Percentiles rank a stretch among this genome's conserved stretches.
Evolutionary conservation across 1,140 invertebrate species (phyloP).

Genomic region (Druon quercuslanigerum): DNA sequence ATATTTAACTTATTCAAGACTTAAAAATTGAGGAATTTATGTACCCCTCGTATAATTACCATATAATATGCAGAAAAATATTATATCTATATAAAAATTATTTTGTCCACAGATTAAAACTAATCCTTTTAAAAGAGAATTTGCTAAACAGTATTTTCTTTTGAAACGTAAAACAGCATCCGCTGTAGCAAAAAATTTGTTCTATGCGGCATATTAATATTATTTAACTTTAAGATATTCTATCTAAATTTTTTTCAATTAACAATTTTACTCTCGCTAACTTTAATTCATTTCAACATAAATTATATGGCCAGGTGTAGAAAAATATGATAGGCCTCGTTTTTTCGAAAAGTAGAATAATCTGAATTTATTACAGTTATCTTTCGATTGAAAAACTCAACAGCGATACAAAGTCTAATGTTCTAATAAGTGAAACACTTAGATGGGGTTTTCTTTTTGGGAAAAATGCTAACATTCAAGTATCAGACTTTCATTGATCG

Average conservation of each 20-base stretch:
- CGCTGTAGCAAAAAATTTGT: neutral
- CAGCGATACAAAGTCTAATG: no score
- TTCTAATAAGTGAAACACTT: no score
- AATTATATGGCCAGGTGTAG: neutral
- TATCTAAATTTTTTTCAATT: neutral
- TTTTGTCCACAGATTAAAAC: neutral
- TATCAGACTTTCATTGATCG: no score
- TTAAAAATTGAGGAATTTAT: no score
- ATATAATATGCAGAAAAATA: conserved; percentile 35
- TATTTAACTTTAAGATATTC: neutral
- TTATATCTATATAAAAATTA: neutral
- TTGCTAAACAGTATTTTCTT: neutral
- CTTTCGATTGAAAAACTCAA: no score
- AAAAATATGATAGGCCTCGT: conserved; percentile 3
- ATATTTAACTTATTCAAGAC: no score
- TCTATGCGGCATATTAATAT: neutral
- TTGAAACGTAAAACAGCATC: neutral
- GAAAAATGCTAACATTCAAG: no score
- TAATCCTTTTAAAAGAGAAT: neutral
- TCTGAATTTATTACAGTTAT: neutral
- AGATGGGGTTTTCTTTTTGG: no score
- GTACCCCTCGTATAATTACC: conserved; percentile 42
- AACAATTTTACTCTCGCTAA: neutral
- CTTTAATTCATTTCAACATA: neutral
- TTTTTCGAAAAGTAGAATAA: neutral